A percentile compares a stretch with the other conserved stretches of the same genome.
phyloP scores from a whole-genome alignment of 2,797 vertebrate genomes.

The Babyrousa celebensis region DNA sequence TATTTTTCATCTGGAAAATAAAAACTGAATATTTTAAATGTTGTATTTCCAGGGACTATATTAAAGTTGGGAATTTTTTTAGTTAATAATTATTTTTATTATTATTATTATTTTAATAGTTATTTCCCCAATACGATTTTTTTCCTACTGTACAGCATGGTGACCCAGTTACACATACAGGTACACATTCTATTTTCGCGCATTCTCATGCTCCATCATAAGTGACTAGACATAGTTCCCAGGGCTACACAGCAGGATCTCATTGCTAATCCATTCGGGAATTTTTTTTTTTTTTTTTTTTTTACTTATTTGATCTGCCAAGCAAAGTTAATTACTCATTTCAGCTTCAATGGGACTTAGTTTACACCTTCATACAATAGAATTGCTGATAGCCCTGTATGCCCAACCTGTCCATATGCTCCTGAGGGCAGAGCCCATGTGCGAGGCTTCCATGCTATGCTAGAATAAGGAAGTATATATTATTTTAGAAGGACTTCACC shows the following conservation, averaged over 20 bases:
- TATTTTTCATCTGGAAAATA: slow-evolving; percentile 24
- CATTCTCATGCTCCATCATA: no score
- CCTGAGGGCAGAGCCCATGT: not conserved
- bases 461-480: not conserved
- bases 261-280: no score
- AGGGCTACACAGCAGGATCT: no score
- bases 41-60: not conserved
- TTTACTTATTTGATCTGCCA: slow-evolving; percentile 38
- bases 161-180: no score
- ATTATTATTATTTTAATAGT: no score
- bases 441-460: not conserved
- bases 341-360: not conserved
- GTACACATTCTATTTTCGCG: no score
- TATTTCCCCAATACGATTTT: no score
- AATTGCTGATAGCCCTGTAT: not conserved
- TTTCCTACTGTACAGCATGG: no score
- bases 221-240: no score
- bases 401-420: not conserved
- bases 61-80: slow-evolving; percentile 24
- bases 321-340: slow-evolving; percentile 16
- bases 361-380: not conserved
- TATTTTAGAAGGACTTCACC: slow-evolving; percentile 5
- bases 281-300: no score
- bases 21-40: slow-evolving; percentile 48
- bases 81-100: no score